Conservation (phyloP, 2,113 vertebrate genomes). For the Saccopteryx bilineata region DNA sequence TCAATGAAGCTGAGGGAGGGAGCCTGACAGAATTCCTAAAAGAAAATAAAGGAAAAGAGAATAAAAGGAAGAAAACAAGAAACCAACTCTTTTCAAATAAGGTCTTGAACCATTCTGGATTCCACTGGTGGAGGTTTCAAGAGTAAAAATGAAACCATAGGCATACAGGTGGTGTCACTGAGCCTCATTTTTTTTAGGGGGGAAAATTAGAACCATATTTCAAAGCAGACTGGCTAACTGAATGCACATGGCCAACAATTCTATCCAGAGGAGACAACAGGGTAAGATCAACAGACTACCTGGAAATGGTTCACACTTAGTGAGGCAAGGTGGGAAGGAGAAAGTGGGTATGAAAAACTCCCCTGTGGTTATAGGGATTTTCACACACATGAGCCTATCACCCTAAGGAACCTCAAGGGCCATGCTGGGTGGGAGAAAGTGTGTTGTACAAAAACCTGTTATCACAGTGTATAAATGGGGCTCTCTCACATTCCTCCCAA, state of each 20-base stretch:
- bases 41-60: constrained; percentile 28
- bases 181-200: not conserved
- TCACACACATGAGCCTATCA: not conserved
- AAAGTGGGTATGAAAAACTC: not conserved
- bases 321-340: not conserved
- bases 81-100: constrained; percentile 22
- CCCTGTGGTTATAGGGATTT: not conserved
- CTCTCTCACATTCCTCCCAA: not conserved
- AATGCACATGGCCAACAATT: not conserved
- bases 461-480: not conserved
- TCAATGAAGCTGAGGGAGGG: not conserved
- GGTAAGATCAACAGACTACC: not conserved
- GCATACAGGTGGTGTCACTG: not conserved
- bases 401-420: not conserved
- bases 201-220: not conserved
- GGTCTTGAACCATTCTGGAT: not conserved
- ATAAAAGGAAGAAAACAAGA: constrained; percentile 19
- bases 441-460: not conserved
- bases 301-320: not conserved
- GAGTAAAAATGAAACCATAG: constrained; percentile 22
- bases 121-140: not conserved
- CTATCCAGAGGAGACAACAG: not conserved
- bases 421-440: not conserved
- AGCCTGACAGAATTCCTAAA: constrained; percentile 23
- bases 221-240: constrained; percentile 9